Evolutionary conservation across 2,888 invertebrate species (phyloP), one percentile per base, ranked within the genome.

Genomic region (Helleia helle): DNA sequence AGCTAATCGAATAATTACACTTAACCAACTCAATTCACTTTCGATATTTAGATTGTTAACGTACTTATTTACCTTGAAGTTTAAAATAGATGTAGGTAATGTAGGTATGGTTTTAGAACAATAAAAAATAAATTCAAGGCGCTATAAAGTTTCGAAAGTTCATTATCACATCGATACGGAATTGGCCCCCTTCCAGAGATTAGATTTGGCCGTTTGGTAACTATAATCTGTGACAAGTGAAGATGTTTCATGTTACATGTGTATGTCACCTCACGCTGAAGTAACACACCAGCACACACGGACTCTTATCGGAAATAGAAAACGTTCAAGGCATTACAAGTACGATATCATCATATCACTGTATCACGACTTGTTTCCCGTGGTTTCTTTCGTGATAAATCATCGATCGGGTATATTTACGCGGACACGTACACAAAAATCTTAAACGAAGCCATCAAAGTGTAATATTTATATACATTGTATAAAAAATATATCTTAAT

Each of bases 21-120:
- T 38, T 29, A 18, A 38, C 18, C 38, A 28, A 29, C 29, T 17
- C 14, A 18, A 29, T 28, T 38, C 4, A 39, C 29, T 39, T 30
- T 39, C 24, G 38, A 39, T 29, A 29, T 31, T 31, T 14, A 30
- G 29, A 38, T 30, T 39, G 38, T 39, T 39, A 39, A 17, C 24
- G 38, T 39, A 29, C 24, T 24, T 13, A 38, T 29, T 39, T 14
- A 30, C 38, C 38, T 39, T 39, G 38, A 29, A 30, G 24, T 29
- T 7, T 39, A 15, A 38, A 15, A 14, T 29, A 9, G 27, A 14
- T 14, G 7, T 15, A 29, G 22, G 22, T 39, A 13, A 5, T 29
- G 29, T 29, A 22, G 13, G 18, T 11, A 18, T 22, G n/a, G 12
- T 29, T 22, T 29, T 13, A 13, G 14, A 28, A 14, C n/a, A n/a